phyloP scores from a whole-genome alignment of 1,140 invertebrate species.

The Leguminivora glycinivorella region DNA sequence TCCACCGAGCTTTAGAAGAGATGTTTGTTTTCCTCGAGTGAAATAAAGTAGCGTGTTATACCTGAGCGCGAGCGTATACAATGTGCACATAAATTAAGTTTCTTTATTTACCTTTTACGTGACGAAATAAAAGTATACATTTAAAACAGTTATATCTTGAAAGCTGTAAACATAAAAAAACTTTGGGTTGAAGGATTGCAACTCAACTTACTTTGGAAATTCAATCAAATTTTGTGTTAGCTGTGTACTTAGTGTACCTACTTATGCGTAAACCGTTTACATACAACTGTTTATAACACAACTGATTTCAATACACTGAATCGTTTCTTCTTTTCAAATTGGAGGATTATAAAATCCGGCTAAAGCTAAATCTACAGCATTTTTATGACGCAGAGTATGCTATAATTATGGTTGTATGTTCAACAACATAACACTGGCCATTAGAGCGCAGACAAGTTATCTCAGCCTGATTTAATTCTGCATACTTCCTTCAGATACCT shows the following conservation, averaged over 20 bases:
- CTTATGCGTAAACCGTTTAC: not conserved
- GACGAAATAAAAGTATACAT: not conserved
- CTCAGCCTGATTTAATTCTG: no score
- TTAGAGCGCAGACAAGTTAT: no score
- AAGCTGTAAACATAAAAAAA: not conserved
- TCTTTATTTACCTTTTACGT: conserved; percentile 2
- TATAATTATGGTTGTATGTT: no score
- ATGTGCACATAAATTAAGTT: conserved; percentile 1
- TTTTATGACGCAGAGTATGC: no score
- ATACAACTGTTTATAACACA: no score
- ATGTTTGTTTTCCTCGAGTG: conserved; percentile 23
- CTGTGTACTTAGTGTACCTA: no score
- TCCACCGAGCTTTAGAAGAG: conserved; percentile 2
- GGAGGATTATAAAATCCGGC: no score
- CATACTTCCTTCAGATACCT: no score
- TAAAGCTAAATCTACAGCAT: no score
- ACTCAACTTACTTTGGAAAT: not conserved
- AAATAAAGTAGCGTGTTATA: conserved; percentile 24
- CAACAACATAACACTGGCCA: no score
- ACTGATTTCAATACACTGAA: no score
- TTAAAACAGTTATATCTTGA: not conserved
- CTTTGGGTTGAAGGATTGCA: not conserved
- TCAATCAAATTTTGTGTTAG: not conserved
- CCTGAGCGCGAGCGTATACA: not conserved
- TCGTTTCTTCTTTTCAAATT: no score